Base-by-base conservation (phyloP, 2,888 invertebrate species). In the Geophilus truncorum region DNA sequence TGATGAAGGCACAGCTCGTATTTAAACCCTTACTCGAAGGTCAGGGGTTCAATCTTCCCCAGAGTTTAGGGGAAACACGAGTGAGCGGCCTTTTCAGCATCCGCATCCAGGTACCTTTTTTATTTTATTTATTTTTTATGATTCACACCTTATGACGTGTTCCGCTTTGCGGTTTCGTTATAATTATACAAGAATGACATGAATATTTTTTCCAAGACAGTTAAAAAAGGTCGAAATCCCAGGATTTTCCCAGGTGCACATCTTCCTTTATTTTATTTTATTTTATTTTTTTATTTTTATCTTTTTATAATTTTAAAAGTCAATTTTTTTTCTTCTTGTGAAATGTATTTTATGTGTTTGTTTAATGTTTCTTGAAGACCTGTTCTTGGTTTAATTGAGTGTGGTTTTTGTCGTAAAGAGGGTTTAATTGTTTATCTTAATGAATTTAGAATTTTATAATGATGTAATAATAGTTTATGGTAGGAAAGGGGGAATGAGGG, bases 91-190 rank as follows among this genome's bases (percentile, higher is more conserved):
- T 9, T 28, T 62, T 23, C 25, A 23, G 62, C 62, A 62, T 62
- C 62, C 62, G 62, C 28, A 62, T 62, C 62, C 62, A 62, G 25
- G 62, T 62, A 28, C 45, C 45, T 45, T 45, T 45, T n/a, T n/a
- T n/a, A n/a, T n/a, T n/a, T 45, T 45, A 45, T 45, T 45, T 62
- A 15, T 21, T 62, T n/a, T n/a, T 62, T 62, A 28, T 62, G 62
- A 62, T 62, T 62, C 62, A 62, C 62, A 62, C 62, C 23, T 62
- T 62, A 23, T 62, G 62, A 62, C 62, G 62, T 62, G 28, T 62
- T 25, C 62, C 23, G 23, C 28, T 12, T 62, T 12, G 23, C 62
- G 25, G 7, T 25, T 62, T 21, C 23, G 25, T 62, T 25, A 62
- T 45, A 45, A 45, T 45, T 45, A 45, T 32, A 6, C 32, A 32